Evolutionary conservation across 2,888 invertebrate genomes (phyloP), one percentile per base, ranked within the genome.

Genomic region (Entomobrya multifasciata): DNA sequence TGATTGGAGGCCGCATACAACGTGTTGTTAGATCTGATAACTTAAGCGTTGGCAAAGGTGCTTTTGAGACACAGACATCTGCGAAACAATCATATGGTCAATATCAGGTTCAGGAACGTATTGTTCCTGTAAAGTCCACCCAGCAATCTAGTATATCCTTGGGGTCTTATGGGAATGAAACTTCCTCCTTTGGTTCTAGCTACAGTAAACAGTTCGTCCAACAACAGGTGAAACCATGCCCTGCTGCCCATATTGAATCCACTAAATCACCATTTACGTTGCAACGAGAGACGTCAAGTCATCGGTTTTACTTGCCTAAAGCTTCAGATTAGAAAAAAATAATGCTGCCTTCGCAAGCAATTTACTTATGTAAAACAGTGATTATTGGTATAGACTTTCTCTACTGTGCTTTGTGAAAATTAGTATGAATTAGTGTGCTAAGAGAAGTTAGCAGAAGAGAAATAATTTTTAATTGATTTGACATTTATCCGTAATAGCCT

Each of bases 141-240:
- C 96, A 96, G 91, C 94, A 95, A 52, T 97, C 97, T 0, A 95
- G 95, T 90, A 96, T 97, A 91, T 95, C 94, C 52, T 92, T 97
- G 41, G 96, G 96, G n/a, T 96, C 95, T 80, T 94, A 94, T 55
- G 90, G 91, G 17, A 89, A 91, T 49, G 83, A 88, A 91, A 76
- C 92, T 92, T n/a, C 84, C 36, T 93, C 94, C 81, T 94, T 95
- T 1, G 94, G 95, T 88, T 95, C 94, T 81, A 90, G 88, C 72
- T 97, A 97, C 92, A 95, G 95, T 92, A 95, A 95, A 90, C 97
- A 97, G 92, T 97, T 94, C 92, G 94, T 95, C 17, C 94, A 95
- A 0, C 94, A 95, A 88, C 94, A 94, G 77, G 93, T 93, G 41
- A 96, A 96, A 77, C 95, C 96, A 0, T 97, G 97, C 92, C 96